Percentiles rank a stretch among this genome's conserved stretches.
phyloP scores from a whole-genome alignment of 1,140 invertebrate species.

The Temnothorax curvispinosus region DNA sequence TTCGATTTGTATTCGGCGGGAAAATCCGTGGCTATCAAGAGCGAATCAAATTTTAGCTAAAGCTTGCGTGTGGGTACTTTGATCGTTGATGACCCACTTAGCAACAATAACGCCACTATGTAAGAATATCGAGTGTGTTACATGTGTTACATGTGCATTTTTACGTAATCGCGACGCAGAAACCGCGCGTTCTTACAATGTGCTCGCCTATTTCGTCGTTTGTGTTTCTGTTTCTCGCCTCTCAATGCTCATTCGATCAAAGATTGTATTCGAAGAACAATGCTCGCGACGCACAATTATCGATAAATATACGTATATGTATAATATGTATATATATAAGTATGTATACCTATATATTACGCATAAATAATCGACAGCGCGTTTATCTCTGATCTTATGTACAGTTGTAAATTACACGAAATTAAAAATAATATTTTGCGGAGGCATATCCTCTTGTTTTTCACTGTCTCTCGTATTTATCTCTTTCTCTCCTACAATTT shows the following conservation, averaged over 20 bases:
- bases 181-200: constrained; percentile 60
- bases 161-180: constrained; percentile 58
- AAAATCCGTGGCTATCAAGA: constrained; percentile 31
- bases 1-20: constrained; percentile 53
- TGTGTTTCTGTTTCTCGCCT: not conserved
- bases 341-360: constrained; percentile 76
- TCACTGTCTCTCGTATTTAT: not conserved
- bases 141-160: not conserved
- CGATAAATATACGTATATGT: constrained; percentile 82
- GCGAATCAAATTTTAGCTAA: not conserved
- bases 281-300: constrained; percentile 81
- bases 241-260: constrained; percentile 64
- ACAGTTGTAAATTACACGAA: constrained; percentile 77
- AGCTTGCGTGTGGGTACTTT: not conserved
- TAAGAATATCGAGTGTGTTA: not conserved
- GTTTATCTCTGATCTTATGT: constrained; percentile 80
- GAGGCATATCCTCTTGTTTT: constrained; percentile 52
- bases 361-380: constrained; percentile 84
- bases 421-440: constrained; percentile 81
- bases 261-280: constrained; percentile 83
- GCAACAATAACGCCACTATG: not conserved
- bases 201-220: constrained; percentile 38
- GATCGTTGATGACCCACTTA: not conserved
- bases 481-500: not conserved
- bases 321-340: constrained; percentile 70